Evolutionary conservation across 2,113 vertebrate species (phyloP).

Genomic region (Solenodon paradoxus): DNA sequence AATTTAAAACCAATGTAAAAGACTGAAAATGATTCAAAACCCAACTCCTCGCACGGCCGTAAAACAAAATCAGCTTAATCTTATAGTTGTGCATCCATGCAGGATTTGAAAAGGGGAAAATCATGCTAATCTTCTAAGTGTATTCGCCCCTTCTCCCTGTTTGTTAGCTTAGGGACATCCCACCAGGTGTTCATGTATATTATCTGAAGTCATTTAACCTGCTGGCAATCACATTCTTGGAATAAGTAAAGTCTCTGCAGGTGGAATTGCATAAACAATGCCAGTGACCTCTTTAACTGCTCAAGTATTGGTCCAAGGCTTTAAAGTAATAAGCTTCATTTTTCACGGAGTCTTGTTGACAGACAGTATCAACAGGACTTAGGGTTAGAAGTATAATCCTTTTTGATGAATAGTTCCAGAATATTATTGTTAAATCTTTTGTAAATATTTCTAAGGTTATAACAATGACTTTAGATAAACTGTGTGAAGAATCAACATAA

Average conservation of each 20-base stretch:
- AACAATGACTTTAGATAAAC: neutral
- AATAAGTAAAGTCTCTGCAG: conserved; percentile 22
- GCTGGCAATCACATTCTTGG: conserved; percentile 38
- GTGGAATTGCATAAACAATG: conserved; percentile 29
- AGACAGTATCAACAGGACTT: conserved; percentile 2
- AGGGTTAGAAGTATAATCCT: conserved; percentile 14
- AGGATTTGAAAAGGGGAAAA: neutral
- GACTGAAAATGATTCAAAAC: neutral
- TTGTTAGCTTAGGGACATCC: neutral
- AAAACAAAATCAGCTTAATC: neutral
- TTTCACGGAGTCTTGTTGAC: conserved; percentile 41
- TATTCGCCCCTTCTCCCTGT: neutral
- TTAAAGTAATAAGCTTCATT: conserved; percentile 34
- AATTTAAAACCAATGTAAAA: neutral
- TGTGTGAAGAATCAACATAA: neutral
- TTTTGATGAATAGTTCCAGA: conserved; percentile 42
- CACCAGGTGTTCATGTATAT: neutral
- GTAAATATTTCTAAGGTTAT: conserved; percentile 13
- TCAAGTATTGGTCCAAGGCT: neutral
- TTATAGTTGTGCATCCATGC: neutral
- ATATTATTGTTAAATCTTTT: conserved; percentile 38
- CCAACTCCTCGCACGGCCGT: neutral
- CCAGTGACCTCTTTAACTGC: conserved; percentile 3
- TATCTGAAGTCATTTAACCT: conserved; percentile 9
- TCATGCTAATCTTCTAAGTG: neutral